phyloP scores from a whole-genome alignment of 2,113 vertebrate species.

The Vidua chalybeata region DNA sequence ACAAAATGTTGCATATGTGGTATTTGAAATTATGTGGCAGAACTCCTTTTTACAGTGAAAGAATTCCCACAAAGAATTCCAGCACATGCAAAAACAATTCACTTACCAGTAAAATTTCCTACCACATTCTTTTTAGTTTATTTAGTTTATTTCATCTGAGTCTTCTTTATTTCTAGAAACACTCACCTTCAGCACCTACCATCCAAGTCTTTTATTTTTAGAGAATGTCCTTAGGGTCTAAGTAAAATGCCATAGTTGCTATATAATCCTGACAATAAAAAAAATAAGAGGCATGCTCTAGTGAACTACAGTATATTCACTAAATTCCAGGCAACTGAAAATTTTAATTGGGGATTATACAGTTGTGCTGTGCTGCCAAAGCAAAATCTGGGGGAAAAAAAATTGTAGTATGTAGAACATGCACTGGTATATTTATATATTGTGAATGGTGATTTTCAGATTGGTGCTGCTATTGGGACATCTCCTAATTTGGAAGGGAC shows the following conservation, averaged over 20 bases:
- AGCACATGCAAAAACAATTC: not conserved
- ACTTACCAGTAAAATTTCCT: not conserved
- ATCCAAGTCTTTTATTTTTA: constrained; percentile 24
- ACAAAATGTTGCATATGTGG: not conserved
- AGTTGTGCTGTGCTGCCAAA: not conserved
- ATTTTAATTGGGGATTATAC: not conserved
- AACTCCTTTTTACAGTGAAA: not conserved
- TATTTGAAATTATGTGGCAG: not conserved
- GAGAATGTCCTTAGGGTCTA: not conserved
- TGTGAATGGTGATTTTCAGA: not conserved
- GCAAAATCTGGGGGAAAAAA: not conserved
- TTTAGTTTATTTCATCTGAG: not conserved
- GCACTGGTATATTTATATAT: not conserved
- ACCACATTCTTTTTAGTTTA: not conserved
- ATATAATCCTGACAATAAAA: not conserved
- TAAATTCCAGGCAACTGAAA: not conserved
- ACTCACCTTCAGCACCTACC: not conserved
- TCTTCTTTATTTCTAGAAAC: constrained; percentile 7
- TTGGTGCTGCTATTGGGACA: not conserved
- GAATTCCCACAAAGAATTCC: not conserved
- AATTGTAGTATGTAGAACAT: not conserved
- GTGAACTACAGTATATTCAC: not conserved
- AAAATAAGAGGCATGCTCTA: not conserved
- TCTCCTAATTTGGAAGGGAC: not conserved
- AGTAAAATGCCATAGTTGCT: not conserved